Base-by-base conservation (phyloP, 2,888 invertebrate genomes). In the Campopleginae sp. region DNA sequence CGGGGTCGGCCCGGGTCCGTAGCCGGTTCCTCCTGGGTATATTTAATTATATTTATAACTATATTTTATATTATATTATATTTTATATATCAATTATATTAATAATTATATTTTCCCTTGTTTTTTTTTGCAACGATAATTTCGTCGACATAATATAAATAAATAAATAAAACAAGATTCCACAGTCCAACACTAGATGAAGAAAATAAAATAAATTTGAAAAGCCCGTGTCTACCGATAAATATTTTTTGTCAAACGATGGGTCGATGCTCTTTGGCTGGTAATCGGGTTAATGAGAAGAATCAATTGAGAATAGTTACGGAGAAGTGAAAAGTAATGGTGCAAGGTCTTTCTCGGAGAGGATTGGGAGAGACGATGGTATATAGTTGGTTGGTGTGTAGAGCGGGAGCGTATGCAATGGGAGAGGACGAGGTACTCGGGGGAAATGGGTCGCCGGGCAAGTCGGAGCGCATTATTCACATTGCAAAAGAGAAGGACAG, bases 401-500 rank as follows among this genome's bases (percentile, higher is more conserved):
- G 31, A 72, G 72, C 38, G 1, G 38, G 17, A 48, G 80, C 77
- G 66, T 68, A 68, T 77, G 71, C 76, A 38, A 87, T 87, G 51
- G 77, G 84, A 70, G 84, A 82, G 85, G 85, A 85, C 80, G 76
- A 76, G 87, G 76, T 84, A 87, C 85, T 86, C 82, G 54, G 68
- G 68, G 88, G 86, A 90, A 91, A 89, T 89, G 90, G 91, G 91
- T 91, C 90, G 82, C n/a, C 51, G 74, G n/a, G n/a, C 51, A 68
- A 84, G 84, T 61, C 46, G 58, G 46, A 74, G 68, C 48, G 68
- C 61, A 72, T 58, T 84, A n/a, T 48, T 46, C 54, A 70, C 44
- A 70, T 46, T 66, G 75, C 84, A 12, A n/a, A n/a, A 46, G 74
- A 74, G 75, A 31, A 38, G 38, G 75, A 81, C 27, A 27, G 31